Base-by-base conservation (phyloP, 2,888 invertebrate species). In the Trachelus stipa region DNA sequence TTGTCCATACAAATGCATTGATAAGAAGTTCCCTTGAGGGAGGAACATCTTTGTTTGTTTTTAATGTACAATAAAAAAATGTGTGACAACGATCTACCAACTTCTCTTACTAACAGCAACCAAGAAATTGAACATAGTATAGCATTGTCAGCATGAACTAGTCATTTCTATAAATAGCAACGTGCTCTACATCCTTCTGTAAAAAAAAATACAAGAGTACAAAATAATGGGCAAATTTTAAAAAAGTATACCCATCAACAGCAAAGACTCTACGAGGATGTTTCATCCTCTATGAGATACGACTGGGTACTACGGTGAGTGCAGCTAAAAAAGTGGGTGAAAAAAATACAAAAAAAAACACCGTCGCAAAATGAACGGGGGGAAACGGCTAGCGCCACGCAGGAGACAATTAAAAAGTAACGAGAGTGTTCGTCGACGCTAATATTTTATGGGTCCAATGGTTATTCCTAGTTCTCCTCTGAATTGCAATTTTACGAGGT, bases 401-500 rank as follows among this genome's bases (percentile, higher is more conserved):
- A 23, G 23, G 56, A 56, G 56, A 56, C 23, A 56, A 56, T 56
- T 31, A 71, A 83, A 86, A 82, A 80, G 80, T 81, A 75, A 82
- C 82, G 80, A 69, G 76, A 79, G 74, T 34, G 56, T 73, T 76
- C 75, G 75, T 79, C 71, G 34, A 56, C 74, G 73, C 68, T 71
- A 81, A 82, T 81, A 82, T 81, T 83, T 83, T 84, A 84, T 76
- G 80, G 79, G 77, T 78, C 68, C 75, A 76, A 76, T 40, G 75
- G 68, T 77, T 37, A 76, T 78, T 80, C 75, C 34, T 40, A 40
- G 76, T 79, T 69, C 69, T 56, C 56, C 76, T 12, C 30, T 68
- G 79, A 79, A 84, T 83, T 80, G 77, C 79, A 82, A 83, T 83
- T 85, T 84, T 82, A 83, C 79, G 81, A 76, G 74, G 77, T 15